Evolutionary conservation across 1,140 invertebrate species (phyloP), one percentile per base, ranked within the genome.

Genomic region (Aphaenogaster ashmeadi): DNA sequence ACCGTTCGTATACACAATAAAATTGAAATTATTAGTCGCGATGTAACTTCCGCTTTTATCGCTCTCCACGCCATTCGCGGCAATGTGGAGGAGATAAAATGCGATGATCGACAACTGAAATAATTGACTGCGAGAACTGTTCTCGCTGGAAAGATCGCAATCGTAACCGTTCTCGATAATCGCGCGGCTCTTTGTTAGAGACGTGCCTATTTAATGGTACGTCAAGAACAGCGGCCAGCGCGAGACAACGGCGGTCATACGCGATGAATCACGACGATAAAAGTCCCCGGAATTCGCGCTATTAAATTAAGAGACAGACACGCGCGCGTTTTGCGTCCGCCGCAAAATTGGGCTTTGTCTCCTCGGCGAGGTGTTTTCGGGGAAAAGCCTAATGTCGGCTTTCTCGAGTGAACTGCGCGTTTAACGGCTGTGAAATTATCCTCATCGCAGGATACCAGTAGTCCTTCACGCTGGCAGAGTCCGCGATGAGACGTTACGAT

Each of bases 341-440:
- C 72, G 21, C 71, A 50, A 89, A 89, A 91, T 91, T 87, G 71
- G 84, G 85, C 72, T 89, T 87, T 52, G 69, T 75, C 80, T 81
- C 64, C 54, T 69, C 36, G 38, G 47, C 15, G 27, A 56, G 50
- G n/a, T 74, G 80, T 47, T 83, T 74, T 83, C 11, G 21, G 41
- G 67, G 36, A 83, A 60, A 50, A 60, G 54, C 21, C 18, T 71
- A 52, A 44, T 18, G 50, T n/a, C 54, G 18, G 52, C 64, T 81
- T 81, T 86, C 77, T 83, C 56, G n/a, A 56, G 77, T 77, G 15
- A 79, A 75, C 83, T 87, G 84, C 66, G 88, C 87, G 87, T 71
- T 91, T 90, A 92, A 92, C 87, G 84, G 89, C 91, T 90, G 90
- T 92, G 89, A 92, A 91, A 92, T 92, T 89, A 85, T 92, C 38